A percentile compares a stretch with the other conserved stretches of the same genome.
Conservation (phyloP, 2,888 invertebrate genomes). For the Lutraria lutraria region DNA sequence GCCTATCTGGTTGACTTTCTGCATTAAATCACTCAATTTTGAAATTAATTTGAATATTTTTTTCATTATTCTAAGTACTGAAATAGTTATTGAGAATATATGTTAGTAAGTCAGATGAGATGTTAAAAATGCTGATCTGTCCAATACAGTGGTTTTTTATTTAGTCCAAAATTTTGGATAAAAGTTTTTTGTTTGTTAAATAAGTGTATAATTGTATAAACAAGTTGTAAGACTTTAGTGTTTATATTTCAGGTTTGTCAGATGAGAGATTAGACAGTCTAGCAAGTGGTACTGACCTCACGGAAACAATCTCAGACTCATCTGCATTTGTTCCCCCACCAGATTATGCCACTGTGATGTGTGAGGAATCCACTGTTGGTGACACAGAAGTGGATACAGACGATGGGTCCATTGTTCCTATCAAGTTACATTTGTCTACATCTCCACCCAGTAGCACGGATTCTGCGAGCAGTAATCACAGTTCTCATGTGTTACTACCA, state of each 20-base stretch:
- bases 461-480: slow-evolving; percentile 77
- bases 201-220: too few species aligned
- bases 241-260: slow-evolving; percentile 23
- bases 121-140: too few species aligned
- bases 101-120: too few species aligned
- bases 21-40: too few species aligned
- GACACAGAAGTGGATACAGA: slow-evolving; percentile 69
- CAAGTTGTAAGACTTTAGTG: too few species aligned
- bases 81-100: too few species aligned
- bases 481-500: slow-evolving; percentile 75
- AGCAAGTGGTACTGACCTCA: slow-evolving; percentile 41
- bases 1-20: too few species aligned
- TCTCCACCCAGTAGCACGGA: slow-evolving; percentile 72
- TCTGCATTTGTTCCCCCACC: slow-evolving; percentile 51
- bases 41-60: too few species aligned
- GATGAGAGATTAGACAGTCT: slow-evolving; percentile 53
- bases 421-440: slow-evolving; percentile 65
- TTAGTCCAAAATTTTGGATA: too few species aligned
- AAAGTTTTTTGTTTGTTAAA: too few species aligned
- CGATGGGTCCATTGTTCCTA: slow-evolving; percentile 49
- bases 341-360: slow-evolving; percentile 65
- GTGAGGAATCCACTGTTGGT: slow-evolving; percentile 64
- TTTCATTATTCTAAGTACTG: too few species aligned
- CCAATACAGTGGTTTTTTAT: too few species aligned
- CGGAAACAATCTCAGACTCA: slow-evolving; percentile 48